These are phyloP conservation scores for Talpa occidentalis DNA, from an alignment of 2,113 vertebrate genomes.

Conservation along the genomic window DNA sequence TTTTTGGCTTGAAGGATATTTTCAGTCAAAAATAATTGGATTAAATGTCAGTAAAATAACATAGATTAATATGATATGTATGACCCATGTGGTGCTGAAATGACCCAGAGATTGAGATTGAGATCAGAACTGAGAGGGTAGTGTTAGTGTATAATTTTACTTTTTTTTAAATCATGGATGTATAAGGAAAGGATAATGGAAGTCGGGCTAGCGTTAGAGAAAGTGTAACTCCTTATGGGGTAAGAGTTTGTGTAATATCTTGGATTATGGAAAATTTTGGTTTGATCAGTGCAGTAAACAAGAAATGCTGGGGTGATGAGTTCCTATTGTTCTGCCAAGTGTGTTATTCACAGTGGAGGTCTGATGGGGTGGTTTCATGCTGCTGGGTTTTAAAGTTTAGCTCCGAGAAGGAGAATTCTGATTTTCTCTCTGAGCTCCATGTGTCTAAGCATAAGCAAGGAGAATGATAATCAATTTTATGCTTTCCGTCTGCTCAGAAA, in stretches of 20 bases:
- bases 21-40: not conserved
- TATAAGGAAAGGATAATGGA: not conserved
- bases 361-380: not conserved
- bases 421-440: not conserved
- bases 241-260: not conserved
- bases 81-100: not conserved
- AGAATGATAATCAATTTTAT: not conserved
- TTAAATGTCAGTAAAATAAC: not conserved
- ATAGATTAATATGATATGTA: not conserved
- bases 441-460: not conserved
- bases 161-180: not conserved
- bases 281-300: not conserved
- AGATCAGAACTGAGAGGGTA: not conserved
- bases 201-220: not conserved
- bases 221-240: not conserved
- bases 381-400: not conserved
- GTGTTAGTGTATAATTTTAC: not conserved
- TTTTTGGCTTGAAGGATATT: not conserved
- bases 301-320: accelerated
- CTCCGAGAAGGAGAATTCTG: not conserved
- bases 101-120: not conserved
- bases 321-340: not conserved
- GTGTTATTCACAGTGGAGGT: not conserved
- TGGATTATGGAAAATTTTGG: not conserved
- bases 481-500: not conserved